Evolutionary conservation across 2,888 invertebrate species (phyloP), one percentile per base, ranked within the genome.

Genomic region (Salticus scenicus): DNA sequence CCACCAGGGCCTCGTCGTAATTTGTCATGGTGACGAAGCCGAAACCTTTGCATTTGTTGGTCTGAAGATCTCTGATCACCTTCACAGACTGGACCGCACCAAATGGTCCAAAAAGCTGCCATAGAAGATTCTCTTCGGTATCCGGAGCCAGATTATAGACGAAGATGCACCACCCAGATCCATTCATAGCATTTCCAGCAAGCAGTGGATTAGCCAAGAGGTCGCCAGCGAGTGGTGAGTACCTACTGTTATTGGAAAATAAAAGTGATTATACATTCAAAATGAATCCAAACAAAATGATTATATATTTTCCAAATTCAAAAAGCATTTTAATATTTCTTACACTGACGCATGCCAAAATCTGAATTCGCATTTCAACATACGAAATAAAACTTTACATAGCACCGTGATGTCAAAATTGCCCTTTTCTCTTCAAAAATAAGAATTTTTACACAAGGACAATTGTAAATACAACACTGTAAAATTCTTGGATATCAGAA

Each of bases 11-110:
- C 92, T 98, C 98, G 91, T 98, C 98, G 91, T 98, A 98, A 92
- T 98, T 97, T 91, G 97, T 97, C 98, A 98, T 98, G 89, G 98
- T 98, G 89, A 98, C 98, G 92, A 98, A 98, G 89, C 98, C 98
- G 92, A 98, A 98, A 88, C 98, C 98, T 93, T 98, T 98, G 93
- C 98, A 98, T 92, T 98, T 98, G 93, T 97, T 97, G 89, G 97
- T 97, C 91, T 96, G 95, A 90, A 96, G 94, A 93, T 98, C 98
- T 90, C 97, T 95, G 91, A 98, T 97, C 90, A 98, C 97, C 93
- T 98, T 98, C 89, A 98, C 98, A 93, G 96, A 96, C 93, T 98
- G 97, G 91, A 98, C 98, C 90, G 98, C 98, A 90, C 98, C 98
- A 91, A 98, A 98, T 69, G 98, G 98, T 88, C 98, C 98, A 92